phyloP scores from a whole-genome alignment of 1,140 invertebrate genomes.

The Drosophila carrolli region DNA sequence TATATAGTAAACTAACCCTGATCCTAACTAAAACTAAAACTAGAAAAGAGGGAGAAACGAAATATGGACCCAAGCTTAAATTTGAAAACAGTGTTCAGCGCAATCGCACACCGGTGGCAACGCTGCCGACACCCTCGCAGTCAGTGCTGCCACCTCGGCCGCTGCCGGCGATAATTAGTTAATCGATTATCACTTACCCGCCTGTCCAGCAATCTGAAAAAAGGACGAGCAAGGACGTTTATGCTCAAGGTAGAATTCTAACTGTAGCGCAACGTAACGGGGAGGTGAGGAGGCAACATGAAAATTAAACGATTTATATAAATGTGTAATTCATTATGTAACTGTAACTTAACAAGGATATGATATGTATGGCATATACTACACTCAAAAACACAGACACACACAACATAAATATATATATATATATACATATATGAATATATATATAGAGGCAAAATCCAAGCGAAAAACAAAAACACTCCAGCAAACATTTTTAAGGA shows the following conservation, averaged over 20 bases:
- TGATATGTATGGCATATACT: slow-evolving; percentile 67
- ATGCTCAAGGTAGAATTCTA: slow-evolving; percentile 45
- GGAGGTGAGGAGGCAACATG: slow-evolving; percentile 21
- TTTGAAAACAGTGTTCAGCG: slow-evolving; percentile 52
- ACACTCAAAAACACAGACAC: slow-evolving; percentile 38
- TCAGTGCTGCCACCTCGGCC: slow-evolving; percentile 32
- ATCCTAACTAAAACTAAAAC: slow-evolving; percentile 7
- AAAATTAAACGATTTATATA: slow-evolving; percentile 55
- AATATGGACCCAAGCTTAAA: slow-evolving; percentile 28
- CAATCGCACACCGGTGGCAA: slow-evolving; percentile 56
- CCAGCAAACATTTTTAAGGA: slow-evolving; percentile 45
- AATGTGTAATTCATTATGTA: slow-evolving; percentile 72
- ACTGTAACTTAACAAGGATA: slow-evolving; percentile 74
- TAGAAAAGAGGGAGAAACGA: slow-evolving; percentile 4
- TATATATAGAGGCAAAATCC: slow-evolving; percentile 45
- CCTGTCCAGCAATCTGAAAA: slow-evolving; percentile 16
- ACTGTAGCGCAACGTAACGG: slow-evolving; percentile 9
- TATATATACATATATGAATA: no score
- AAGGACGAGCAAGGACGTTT: slow-evolving; percentile 10
- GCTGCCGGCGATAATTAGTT: slow-evolving; percentile 30
- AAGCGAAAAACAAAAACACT: slow-evolving; percentile 40
- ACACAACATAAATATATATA: slow-evolving; percentile 44
- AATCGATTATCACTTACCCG: slow-evolving; percentile 26
- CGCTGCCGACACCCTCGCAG: slow-evolving; percentile 21
- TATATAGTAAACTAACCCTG: slow-evolving; percentile 17